Conservation (phyloP, 2,113 vertebrate genomes). For the Glareola pratincola region DNA sequence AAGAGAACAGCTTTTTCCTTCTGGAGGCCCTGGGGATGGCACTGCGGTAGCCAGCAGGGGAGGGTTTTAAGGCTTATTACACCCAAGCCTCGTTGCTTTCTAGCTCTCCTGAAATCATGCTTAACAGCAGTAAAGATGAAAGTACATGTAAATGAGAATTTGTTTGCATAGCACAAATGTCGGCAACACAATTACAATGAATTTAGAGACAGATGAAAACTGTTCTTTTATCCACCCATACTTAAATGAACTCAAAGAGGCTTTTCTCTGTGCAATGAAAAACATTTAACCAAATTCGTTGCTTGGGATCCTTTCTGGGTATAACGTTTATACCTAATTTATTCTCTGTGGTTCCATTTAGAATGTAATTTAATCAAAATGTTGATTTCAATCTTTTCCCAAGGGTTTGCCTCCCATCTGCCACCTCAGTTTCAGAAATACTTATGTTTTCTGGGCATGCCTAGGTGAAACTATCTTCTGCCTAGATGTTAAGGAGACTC, state of each 20-base stretch:
- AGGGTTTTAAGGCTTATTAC: background rate
- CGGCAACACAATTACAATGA: background rate
- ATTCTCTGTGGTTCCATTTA: constrained; percentile 7
- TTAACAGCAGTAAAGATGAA: constrained; percentile 24
- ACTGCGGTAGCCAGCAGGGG: background rate
- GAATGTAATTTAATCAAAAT: constrained; percentile 25
- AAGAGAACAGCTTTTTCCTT: background rate
- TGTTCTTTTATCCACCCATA: constrained; percentile 43
- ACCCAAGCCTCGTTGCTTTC: background rate
- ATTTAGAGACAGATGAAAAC: constrained; percentile 17
- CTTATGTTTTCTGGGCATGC: background rate
- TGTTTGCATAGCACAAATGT: background rate
- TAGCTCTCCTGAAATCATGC: background rate
- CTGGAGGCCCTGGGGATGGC: background rate
- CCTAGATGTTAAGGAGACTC: background rate
- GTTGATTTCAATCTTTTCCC: constrained; percentile 39
- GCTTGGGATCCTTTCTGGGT: background rate
- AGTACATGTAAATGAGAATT: constrained; percentile 28
- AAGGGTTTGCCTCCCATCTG: constrained; percentile 25
- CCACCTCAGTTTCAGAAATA: background rate
- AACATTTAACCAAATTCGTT: background rate
- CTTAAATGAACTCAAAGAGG: background rate
- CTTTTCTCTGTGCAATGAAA: background rate
- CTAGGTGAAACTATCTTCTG: background rate
- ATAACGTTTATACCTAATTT: background rate